phyloP scores from a whole-genome alignment of 2,113 vertebrate genomes.

The Rhinolophus ferrumequinum region DNA sequence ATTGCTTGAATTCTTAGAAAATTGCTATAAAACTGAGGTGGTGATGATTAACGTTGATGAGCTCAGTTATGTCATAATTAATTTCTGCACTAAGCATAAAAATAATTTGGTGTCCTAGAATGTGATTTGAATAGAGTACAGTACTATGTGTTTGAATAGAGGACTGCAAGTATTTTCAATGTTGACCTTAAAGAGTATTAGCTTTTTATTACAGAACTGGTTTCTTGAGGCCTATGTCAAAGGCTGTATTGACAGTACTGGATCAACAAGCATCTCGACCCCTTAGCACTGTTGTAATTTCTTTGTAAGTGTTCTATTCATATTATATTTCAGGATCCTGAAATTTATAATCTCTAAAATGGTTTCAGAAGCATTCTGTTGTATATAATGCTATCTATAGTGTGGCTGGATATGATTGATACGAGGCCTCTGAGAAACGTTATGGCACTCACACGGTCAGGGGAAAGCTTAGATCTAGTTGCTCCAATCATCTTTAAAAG shows the following conservation, averaged over 20 bases:
- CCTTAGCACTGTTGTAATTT: not conserved
- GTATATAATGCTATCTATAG: not conserved
- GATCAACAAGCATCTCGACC: not conserved
- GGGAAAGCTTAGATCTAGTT: not conserved
- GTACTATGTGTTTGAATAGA: not conserved
- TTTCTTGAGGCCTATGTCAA: not conserved
- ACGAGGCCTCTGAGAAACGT: not conserved
- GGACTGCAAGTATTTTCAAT: not conserved
- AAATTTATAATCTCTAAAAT: slow-evolving; percentile 42
- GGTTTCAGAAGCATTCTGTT: not conserved
- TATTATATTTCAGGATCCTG: not conserved
- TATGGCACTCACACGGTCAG: not conserved
- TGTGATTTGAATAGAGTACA: slow-evolving; percentile 20
- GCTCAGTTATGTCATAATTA: slow-evolving; percentile 28
- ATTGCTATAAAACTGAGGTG: not conserved
- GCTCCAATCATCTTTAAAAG: not conserved
- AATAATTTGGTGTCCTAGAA: not conserved
- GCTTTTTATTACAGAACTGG: slow-evolving; percentile 4
- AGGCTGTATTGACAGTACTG: not conserved
- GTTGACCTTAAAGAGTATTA: not conserved
- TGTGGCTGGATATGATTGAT: not conserved
- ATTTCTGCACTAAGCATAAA: slow-evolving; percentile 22
- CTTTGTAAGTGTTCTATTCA: not conserved
- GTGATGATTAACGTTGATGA: not conserved
- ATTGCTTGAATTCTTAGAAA: slow-evolving; percentile 44